A percentile compares a stretch with the other conserved stretches of the same genome.
Evolutionary conservation across 2,113 vertebrate species (phyloP).

Genomic region (Leptosomus discolor): DNA sequence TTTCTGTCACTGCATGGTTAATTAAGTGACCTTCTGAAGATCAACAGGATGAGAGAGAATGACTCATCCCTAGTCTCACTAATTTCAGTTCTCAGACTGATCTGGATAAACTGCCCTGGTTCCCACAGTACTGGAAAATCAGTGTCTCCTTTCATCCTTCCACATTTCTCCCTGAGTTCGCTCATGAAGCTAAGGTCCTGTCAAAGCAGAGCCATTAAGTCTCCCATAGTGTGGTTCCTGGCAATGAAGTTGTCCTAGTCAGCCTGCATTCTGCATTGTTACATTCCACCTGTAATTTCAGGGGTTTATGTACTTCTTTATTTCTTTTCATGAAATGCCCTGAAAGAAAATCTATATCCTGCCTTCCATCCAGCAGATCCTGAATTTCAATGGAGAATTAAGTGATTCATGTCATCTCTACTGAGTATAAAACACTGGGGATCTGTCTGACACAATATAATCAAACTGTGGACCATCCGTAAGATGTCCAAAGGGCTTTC

Average conservation of each 20-base stretch:
- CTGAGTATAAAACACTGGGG: neutral
- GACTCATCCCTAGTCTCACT: neutral
- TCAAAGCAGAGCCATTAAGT: neutral
- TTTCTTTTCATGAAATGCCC: conserved; percentile 16
- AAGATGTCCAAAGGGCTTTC: neutral
- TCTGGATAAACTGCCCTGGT: neutral
- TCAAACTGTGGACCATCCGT: neutral
- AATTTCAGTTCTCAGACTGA: neutral
- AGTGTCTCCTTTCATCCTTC: neutral
- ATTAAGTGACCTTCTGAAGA: neutral
- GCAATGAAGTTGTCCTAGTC: neutral
- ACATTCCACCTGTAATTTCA: neutral
- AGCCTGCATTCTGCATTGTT: neutral
- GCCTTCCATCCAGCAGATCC: neutral
- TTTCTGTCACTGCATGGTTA: neutral
- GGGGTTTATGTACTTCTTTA: neutral
- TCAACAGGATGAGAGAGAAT: neutral
- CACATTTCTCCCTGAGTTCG: neutral
- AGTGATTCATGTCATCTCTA: conserved; percentile 22
- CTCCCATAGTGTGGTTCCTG: neutral
- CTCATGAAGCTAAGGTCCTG: neutral
- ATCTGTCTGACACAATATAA: neutral
- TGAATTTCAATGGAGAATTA: conserved; percentile 41
- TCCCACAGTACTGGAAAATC: neutral
- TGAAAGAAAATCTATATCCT: conserved; percentile 56